Base-by-base conservation (phyloP, 1,140 invertebrate genomes). In the Hesperophylax magnus region DNA sequence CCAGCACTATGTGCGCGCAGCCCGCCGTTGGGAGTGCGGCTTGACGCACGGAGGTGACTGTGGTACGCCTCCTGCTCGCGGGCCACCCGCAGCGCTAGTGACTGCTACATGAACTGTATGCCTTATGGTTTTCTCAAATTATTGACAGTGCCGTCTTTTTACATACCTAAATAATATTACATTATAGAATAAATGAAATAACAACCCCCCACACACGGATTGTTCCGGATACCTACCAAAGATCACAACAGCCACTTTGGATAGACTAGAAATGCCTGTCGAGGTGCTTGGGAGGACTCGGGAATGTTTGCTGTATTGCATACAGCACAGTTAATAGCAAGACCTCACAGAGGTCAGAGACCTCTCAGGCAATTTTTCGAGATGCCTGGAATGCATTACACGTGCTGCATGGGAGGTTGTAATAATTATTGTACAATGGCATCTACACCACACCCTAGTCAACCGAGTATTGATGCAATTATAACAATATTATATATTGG, bases 41-140 rank as follows among this genome's bases (percentile, higher is more conserved):
- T 88, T 90, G 89, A 90, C 88, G 89, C 81, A 89, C 88, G 85
- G 89, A 89, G 85, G 88, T 89, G 79, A 91, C 90, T 67, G 87
- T 88, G 82, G 87, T 90, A 79, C 87, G 88, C 85, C 86, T 90
- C 85, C 87, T 89, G 80, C 85, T 90, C 82, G 88, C 89, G 79
- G 88, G 89, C 84, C 87, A 87, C 84, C 88, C 90, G 84, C 69
- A 53, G 69, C 90, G 88, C 85, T 87, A 88, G 80, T 14, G 34
- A 17, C 67, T n/a, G 69, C 14, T 54, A 54, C 18, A 20, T 27
- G n/a, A 18, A 20, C 9, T 22, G 47, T n/a, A 24, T n/a, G 47
- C 20, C 34, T 27, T 39, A 18, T 18, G 65, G 34, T 69, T 27
- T 34, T 61, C 58, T 61, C 58, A 24, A 61, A 61, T 61, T 61